Conservation (phyloP, 2,113 vertebrate species). For the Chascanopsetta lugubris region DNA sequence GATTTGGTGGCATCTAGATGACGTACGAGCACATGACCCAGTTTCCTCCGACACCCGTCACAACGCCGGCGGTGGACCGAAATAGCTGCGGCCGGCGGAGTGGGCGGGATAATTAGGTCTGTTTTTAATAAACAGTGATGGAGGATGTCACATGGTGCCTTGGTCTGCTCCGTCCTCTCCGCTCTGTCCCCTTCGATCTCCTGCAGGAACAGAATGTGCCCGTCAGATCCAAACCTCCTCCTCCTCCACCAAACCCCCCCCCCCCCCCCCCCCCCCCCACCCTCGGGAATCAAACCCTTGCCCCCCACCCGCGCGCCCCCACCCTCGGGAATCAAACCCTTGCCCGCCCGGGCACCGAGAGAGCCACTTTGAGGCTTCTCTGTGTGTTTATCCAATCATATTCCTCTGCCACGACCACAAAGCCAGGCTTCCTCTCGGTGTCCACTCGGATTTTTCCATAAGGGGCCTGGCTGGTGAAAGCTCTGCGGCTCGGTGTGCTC, state of each 20-base stretch:
- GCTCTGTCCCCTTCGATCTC: slow-evolving; percentile 35
- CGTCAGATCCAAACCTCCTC: slow-evolving; percentile 16
- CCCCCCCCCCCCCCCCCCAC: neutral
- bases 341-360: slow-evolving; percentile 27
- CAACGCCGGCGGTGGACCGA: slow-evolving; percentile 27
- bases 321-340: too few relatives aligned
- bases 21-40: slow-evolving; percentile 31
- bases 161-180: slow-evolving; percentile 21
- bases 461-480: slow-evolving; percentile 51
- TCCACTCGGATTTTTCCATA: slow-evolving; percentile 64
- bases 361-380: slow-evolving; percentile 37
- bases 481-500: slow-evolving; percentile 55
- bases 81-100: slow-evolving; percentile 30
- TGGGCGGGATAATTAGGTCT: slow-evolving; percentile 47
- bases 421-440: slow-evolving; percentile 48
- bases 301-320: slow-evolving; percentile 42
- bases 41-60: slow-evolving; percentile 33
- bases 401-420: slow-evolving; percentile 54
- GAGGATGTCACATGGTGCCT: slow-evolving; percentile 44
- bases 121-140: slow-evolving; percentile 60
- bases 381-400: slow-evolving; percentile 70
- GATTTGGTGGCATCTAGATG: slow-evolving; percentile 12
- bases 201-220: slow-evolving; percentile 21
- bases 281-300: slow-evolving; percentile 5
- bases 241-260: too few relatives aligned